These are phyloP conservation scores for Phocoena sinus DNA, from an alignment of 2,113 vertebrate genomes.

Conservation along the genomic window DNA sequence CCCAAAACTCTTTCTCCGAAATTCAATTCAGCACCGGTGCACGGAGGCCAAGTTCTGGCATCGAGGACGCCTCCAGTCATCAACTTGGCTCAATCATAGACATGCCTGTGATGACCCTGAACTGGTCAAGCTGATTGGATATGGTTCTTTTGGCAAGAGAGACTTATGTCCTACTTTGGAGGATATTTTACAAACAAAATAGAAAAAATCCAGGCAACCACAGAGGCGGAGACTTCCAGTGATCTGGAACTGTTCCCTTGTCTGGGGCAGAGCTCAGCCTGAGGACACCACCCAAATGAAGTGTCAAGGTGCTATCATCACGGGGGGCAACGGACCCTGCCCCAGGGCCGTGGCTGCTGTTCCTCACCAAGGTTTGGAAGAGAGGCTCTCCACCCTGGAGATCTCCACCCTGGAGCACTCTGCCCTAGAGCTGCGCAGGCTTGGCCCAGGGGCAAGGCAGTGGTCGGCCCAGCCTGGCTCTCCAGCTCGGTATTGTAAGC, in stretches of 20 bases:
- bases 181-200: slow-evolving; percentile 6
- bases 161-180: neutral
- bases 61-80: neutral
- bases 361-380: neutral
- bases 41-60: neutral
- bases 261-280: neutral
- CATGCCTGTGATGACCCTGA: neutral
- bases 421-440: neutral
- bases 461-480: neutral
- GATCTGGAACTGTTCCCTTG: neutral
- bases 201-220: neutral
- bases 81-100: neutral
- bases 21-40: neutral
- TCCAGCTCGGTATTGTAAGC: neutral
- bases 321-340: neutral
- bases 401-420: neutral
- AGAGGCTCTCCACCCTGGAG: neutral
- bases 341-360: neutral
- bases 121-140: neutral
- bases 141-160: neutral
- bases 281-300: neutral
- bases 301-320: neutral
- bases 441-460: accelerated
- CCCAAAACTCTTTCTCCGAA: neutral
- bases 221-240: neutral